Evolutionary conservation across 2,888 invertebrate genomes (phyloP), one percentile per base, ranked within the genome.

Genomic region (Corythucha ciliata): DNA sequence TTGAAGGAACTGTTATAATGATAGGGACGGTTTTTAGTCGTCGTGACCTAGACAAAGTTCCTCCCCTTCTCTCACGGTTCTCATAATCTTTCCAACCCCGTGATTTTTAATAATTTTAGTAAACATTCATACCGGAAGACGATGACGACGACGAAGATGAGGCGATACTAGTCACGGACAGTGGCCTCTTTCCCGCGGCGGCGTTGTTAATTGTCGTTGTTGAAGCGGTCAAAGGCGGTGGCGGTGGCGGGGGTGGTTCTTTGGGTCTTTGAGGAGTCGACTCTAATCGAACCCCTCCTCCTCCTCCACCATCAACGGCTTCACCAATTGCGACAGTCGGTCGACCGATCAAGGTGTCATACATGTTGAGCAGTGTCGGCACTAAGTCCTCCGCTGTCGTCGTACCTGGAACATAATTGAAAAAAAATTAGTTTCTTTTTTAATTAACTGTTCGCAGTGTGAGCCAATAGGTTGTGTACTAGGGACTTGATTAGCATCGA

Each of bases 361-460:
- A 89, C 70, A 88, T 83, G 58, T 84, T 85, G 70, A 91, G 77
- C 57, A 90, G 76, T 60, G 85, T 83, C 54, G 89, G 87, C 67
- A 86, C 81, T 68, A 91, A 74, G 68, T 91, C 90, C 63, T 69
- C 67, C 14, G 61, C 57, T 40, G 83, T 81, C 61, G 86, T 83
- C 65, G 85, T 81, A 69, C 89, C 90, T 90, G 79, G 39, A 78
- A 77, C 61, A 65, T 71, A 39, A 39, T 16, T n/a, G n/a, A n/a
- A n/a, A n/a, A n/a, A n/a, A n/a, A n/a, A n/a, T n/a, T n/a, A n/a
- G n/a, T n/a, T n/a, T n/a, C n/a, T n/a, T n/a, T n/a, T n/a, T n/a
- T n/a, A n/a, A n/a, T n/a, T n/a, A n/a, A n/a, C n/a, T n/a, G n/a
- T n/a, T n/a, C n/a, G n/a, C n/a, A n/a, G n/a, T n/a, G n/a, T n/a